Percentiles rank a stretch among this genome's conserved stretches.
These are phyloP conservation scores for Dendroctonus ponderosae DNA, from an alignment of 1,140 invertebrate species.

Conservation along the genomic window DNA sequence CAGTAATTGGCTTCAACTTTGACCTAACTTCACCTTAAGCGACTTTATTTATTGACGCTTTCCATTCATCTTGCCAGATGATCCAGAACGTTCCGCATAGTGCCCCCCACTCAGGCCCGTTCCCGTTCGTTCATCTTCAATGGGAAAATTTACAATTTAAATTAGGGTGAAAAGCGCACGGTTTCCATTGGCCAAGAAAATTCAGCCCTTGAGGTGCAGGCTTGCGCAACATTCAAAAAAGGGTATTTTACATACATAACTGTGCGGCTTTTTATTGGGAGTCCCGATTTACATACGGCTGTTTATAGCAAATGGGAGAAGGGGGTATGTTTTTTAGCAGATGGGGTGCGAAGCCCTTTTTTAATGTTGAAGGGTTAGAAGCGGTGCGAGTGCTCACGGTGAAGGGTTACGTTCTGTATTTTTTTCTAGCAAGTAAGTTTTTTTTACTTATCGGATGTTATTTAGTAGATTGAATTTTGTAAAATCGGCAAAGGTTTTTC, in stretches of 20 bases:
- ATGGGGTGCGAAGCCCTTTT: slow-evolving; percentile 15
- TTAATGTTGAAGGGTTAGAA: slow-evolving; percentile 13
- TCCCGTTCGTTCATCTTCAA: neutral
- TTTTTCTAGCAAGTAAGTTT: neutral
- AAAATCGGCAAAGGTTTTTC: neutral
- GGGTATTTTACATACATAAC: slow-evolving; percentile 38
- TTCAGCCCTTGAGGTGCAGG: slow-evolving; percentile 34
- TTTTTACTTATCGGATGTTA: neutral
- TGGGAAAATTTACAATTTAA: slow-evolving; percentile 45
- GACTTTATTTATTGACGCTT: neutral
- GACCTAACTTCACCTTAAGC: slow-evolving; percentile 33
- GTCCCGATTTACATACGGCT: slow-evolving; percentile 26
- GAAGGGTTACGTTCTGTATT: neutral
- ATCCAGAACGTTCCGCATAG: no score
- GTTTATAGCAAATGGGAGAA: slow-evolving; percentile 1
- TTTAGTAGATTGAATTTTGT: neutral
- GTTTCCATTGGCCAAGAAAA: slow-evolving; percentile 41
- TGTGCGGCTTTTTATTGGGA: slow-evolving; percentile 35
- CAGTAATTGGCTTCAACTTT: slow-evolving; percentile 48
- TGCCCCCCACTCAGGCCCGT: neutral
- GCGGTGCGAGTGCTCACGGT: neutral
- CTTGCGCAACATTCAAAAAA: slow-evolving; percentile 13
- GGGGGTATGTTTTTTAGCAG: slow-evolving; percentile 11
- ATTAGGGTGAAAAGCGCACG: slow-evolving; percentile 36
- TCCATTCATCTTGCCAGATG: no score